These are phyloP conservation scores for Whitmania pigra DNA, from an alignment of 1,140 invertebrate species.

Conservation along the genomic window DNA sequence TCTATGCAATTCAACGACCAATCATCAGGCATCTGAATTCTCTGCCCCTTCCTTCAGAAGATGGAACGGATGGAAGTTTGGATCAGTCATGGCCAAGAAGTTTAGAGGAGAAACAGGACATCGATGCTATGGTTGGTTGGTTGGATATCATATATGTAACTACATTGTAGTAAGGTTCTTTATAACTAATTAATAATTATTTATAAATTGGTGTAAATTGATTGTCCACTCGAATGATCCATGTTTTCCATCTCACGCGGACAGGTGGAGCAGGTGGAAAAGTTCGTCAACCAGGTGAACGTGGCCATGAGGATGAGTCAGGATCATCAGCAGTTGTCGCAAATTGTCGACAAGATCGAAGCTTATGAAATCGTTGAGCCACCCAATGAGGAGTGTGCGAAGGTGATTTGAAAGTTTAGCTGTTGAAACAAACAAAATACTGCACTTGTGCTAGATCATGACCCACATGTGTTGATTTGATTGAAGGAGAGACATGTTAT, in stretches of 20 bases:
- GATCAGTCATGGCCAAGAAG: slow-evolving; percentile 43
- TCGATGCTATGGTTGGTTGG: slow-evolving; percentile 47
- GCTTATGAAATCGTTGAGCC: slow-evolving; percentile 69
- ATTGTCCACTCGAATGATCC: no score
- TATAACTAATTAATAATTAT: neutral
- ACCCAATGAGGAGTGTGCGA: slow-evolving; percentile 38
- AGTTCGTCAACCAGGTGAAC: slow-evolving; percentile 70
- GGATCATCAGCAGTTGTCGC: slow-evolving; percentile 64
- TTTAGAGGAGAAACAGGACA: slow-evolving; percentile 37
- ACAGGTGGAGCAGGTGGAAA: slow-evolving; percentile 67
- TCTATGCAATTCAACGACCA: slow-evolving; percentile 57
- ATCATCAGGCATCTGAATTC: neutral
- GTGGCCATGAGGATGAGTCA: slow-evolving; percentile 63
- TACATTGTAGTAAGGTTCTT: no score
- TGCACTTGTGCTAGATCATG: neutral
- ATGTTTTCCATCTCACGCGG: neutral
- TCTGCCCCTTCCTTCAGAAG: slow-evolving; percentile 22
- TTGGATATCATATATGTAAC: no score
- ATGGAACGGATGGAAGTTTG: slow-evolving; percentile 47
- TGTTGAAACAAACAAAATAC: neutral
- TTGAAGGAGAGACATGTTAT: neutral
- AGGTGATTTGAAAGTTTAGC: slow-evolving; percentile 27
- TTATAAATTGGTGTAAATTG: neutral
- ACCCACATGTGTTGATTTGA: neutral
- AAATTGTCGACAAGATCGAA: slow-evolving; percentile 64